Evolutionary conservation across 2,888 invertebrate genomes (phyloP).

Genomic region (Caprella mutica): DNA sequence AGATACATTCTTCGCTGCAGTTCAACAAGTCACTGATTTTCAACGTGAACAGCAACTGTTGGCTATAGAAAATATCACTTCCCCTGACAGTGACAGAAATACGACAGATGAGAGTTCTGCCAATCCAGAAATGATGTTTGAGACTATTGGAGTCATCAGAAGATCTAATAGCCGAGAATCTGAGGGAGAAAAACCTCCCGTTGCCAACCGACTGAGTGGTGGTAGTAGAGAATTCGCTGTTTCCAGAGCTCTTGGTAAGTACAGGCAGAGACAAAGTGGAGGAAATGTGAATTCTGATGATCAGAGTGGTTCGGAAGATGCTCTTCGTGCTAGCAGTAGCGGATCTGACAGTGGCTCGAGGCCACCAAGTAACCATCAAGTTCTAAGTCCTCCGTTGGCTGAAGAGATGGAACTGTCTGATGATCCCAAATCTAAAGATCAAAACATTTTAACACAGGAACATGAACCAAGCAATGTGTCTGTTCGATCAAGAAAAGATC

Average conservation of each 20-base stretch:
- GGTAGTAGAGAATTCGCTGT: constrained; percentile 74
- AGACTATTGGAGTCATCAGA: constrained; percentile 63
- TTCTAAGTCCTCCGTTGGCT: constrained; percentile 22
- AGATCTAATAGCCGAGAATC: constrained; percentile 41
- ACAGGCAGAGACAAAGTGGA: constrained; percentile 52
- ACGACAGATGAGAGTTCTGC: constrained; percentile 1
- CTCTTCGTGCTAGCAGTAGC: constrained; percentile 29
- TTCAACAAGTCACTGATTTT: constrained; percentile 59
- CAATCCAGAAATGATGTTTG: constrained; percentile 37
- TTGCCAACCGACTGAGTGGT: constrained; percentile 41
- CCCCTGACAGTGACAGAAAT: background rate
- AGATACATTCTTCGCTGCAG: constrained; percentile 46
- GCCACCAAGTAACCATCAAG: constrained; percentile 29
- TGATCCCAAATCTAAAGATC: too few species aligned
- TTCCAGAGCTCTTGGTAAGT: constrained; percentile 67
- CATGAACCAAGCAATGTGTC: too few species aligned
- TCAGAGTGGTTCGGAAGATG: constrained; percentile 47
- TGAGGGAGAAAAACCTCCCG: constrained; percentile 24
- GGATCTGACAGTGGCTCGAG: constrained; percentile 33
- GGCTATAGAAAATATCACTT: constrained; percentile 21
- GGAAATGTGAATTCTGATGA: constrained; percentile 60
- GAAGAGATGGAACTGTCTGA: too few species aligned
- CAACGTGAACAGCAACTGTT: constrained; percentile 22
- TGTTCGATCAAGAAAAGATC: too few species aligned
- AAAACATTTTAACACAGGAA: too few species aligned